Evolutionary conservation across 2,888 invertebrate genomes (phyloP).

Genomic region (Hermaeophaga mercurialis): DNA sequence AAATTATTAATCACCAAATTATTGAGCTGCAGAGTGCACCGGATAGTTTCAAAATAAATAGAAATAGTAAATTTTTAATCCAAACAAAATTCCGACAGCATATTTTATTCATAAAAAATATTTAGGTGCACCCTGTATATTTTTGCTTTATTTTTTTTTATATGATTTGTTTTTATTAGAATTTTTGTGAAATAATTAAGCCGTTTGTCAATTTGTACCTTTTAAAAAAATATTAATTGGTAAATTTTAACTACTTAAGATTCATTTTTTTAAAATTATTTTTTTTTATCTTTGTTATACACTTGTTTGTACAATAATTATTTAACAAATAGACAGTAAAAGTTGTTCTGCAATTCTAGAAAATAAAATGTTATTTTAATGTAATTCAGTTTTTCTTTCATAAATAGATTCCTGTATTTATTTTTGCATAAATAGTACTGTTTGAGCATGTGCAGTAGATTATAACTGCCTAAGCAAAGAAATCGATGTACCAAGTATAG

Average conservation of each 20-base stretch:
- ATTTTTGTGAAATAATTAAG: constrained; percentile 12
- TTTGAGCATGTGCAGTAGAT: no score
- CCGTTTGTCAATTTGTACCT: constrained; percentile 15
- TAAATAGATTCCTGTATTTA: no score
- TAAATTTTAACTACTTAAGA: constrained; percentile 26
- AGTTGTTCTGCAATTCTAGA: constrained; percentile 44
- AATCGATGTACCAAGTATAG: no score
- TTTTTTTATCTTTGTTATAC: constrained; percentile 32
- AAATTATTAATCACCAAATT: constrained; percentile 9
- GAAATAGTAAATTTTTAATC: no score
- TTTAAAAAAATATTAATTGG: constrained; percentile 27
- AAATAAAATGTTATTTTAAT: constrained; percentile 47
- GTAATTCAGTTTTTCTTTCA: no score
- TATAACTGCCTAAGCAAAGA: no score
- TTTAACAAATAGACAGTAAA: constrained; percentile 41
- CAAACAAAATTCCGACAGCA: no score
- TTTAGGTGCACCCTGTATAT: constrained; percentile 17
- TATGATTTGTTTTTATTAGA: constrained; percentile 14
- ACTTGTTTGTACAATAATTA: constrained; percentile 33
- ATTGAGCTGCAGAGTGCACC: constrained; percentile 10
- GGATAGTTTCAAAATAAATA: constrained; percentile 10
- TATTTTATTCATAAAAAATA: no score
- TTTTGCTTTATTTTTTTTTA: constrained; percentile 8
- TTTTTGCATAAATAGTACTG: no score
- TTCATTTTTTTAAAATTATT: constrained; percentile 22